Conservation (phyloP, 2,888 invertebrate species). For the Imbricaverruca yamaguchii region DNA sequence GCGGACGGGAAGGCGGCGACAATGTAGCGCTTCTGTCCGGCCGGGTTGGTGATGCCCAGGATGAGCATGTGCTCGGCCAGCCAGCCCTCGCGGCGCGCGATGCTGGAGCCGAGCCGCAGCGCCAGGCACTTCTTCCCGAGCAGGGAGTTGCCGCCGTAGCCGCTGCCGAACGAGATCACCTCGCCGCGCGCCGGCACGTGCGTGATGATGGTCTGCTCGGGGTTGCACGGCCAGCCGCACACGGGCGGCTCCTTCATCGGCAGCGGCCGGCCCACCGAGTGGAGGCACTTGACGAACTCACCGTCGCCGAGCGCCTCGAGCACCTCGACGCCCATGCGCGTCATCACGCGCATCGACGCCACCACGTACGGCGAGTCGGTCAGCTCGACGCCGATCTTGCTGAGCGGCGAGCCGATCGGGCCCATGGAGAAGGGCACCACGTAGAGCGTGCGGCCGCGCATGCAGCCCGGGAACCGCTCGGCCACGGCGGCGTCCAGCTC, state of each 20-base stretch:
- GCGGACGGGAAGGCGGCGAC: slow-evolving; percentile 98
- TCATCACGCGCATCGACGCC: slow-evolving; percentile 97
- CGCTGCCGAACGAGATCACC: slow-evolving; percentile 84
- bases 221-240: slow-evolving; percentile 86
- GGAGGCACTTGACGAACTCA: slow-evolving; percentile 63
- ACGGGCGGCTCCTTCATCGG: neutral
- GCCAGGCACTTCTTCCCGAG: slow-evolving; percentile 98
- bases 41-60: slow-evolving; percentile 83
- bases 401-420: slow-evolving; percentile 84
- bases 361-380: slow-evolving; percentile 97
- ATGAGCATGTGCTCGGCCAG: slow-evolving; percentile 99
- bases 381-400: slow-evolving; percentile 91
- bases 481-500: slow-evolving; percentile 58
- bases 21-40: slow-evolving; percentile 71
- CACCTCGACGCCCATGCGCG: slow-evolving; percentile 71
- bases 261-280: slow-evolving; percentile 77
- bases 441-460: slow-evolving; percentile 83
- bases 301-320: slow-evolving; percentile 43
- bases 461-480: slow-evolving; percentile 29
- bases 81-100: slow-evolving; percentile 93
- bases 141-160: slow-evolving; percentile 93
- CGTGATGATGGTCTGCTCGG: slow-evolving; percentile 84
- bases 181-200: slow-evolving; percentile 76
- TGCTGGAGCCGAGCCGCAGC: slow-evolving; percentile 85
- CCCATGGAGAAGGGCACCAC: slow-evolving; percentile 99